These are phyloP conservation scores for Lasioglossum villosulum DNA, from an alignment of 2,888 invertebrate genomes.

Conservation along the genomic window DNA sequence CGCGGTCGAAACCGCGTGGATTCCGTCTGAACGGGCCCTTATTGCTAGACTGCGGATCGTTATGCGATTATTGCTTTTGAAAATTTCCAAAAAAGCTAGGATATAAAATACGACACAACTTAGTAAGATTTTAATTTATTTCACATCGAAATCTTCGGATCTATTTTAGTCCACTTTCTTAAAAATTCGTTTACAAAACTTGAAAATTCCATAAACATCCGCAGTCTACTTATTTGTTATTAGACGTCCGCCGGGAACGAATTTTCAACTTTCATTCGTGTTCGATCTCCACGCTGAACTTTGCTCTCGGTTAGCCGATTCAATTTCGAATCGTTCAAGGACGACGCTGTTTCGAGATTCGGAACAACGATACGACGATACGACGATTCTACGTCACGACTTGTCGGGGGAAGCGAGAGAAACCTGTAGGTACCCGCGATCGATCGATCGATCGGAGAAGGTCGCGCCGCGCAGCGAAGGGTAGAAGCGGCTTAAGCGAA, in stretches of 20 bases:
- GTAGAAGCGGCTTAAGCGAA: background rate
- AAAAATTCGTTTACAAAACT: no score
- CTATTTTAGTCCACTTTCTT: no score
- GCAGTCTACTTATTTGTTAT: background rate
- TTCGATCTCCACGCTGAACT: constrained; percentile 18
- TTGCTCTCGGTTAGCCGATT: constrained; percentile 23
- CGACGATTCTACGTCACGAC: background rate
- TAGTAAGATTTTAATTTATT: no score
- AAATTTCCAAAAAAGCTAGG: no score
- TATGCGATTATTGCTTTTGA: no score
- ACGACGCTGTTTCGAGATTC: constrained; percentile 10
- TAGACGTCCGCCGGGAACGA: constrained; percentile 6
- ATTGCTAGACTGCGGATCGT: background rate
- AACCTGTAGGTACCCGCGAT: background rate
- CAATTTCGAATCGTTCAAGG: constrained; percentile 22
- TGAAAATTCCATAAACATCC: no score
- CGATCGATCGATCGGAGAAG: background rate
- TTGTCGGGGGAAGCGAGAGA: background rate
- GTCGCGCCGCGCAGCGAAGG: background rate
- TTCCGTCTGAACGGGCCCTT: no score
- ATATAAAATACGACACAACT: no score
- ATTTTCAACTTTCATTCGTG: constrained; percentile 10
- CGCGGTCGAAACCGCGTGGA: no score
- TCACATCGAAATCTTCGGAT: no score
- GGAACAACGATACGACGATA: constrained; percentile 2